Conservation (phyloP, 30 jellyfish, hydroid and myxozoan species). For the Phacellophora camtschatica region DNA sequence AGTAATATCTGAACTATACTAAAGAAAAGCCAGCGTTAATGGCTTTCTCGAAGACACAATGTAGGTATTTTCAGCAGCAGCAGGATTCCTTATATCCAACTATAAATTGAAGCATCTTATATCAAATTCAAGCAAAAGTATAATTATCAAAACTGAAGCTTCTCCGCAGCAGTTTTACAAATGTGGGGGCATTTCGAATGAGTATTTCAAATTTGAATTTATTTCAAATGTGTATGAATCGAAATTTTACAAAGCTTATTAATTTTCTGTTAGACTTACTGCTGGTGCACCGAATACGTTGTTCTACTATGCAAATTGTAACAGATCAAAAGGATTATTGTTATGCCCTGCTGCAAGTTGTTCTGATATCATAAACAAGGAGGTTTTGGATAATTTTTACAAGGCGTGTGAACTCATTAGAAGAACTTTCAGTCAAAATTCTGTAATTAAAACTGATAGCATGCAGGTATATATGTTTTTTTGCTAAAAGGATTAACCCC, state of each 20-base stretch:
- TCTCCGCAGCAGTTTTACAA: no score
- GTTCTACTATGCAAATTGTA: conserved; percentile 71
- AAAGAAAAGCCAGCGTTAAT: no score
- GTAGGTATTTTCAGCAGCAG: no score
- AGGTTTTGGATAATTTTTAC: conserved; percentile 59
- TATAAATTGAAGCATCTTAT: no score
- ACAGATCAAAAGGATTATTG: conserved; percentile 62
- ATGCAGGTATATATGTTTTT: neutral
- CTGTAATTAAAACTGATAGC: neutral
- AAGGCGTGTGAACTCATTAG: conserved; percentile 62
- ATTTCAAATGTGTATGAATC: neutral
- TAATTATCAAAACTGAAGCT: no score
- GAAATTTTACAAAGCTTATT: neutral
- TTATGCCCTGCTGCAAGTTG: conserved; percentile 67
- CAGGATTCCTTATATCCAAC: no score
- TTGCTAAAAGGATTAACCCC: no score
- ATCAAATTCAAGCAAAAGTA: no score
- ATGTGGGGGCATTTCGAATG: no score
- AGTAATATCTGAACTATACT: no score
- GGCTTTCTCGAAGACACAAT: no score
- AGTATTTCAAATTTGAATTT: no score
- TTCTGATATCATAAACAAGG: conserved; percentile 61
- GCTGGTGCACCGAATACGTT: conserved; percentile 70
- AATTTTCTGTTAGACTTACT: conserved; percentile 60
- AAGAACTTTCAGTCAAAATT: conserved; percentile 42